A percentile compares a stretch with the other conserved stretches of the same genome.
Conservation (phyloP, 53 echinoderm and acorn worm genomes). For the Patiria pectinifera region DNA sequence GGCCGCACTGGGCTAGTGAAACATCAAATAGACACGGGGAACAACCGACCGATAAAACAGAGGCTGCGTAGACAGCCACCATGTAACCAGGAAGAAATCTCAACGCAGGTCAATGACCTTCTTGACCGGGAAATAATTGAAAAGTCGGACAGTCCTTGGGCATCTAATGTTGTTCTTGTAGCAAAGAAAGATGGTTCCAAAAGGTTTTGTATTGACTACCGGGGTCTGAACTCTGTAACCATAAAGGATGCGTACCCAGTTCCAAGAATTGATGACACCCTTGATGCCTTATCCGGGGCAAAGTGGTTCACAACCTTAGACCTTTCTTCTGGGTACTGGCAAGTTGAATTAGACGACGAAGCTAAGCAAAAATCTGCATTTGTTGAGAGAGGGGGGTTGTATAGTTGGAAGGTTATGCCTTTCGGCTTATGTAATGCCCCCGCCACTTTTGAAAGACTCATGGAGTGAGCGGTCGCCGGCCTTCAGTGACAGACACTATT, state of each 20-base stretch:
- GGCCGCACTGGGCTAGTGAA: too few species aligned
- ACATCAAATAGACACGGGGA: too few species aligned
- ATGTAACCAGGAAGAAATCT: too few species aligned
- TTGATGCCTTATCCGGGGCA: background rate
- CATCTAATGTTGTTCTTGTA: background rate
- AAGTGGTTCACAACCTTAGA: slow-evolving; percentile 11
- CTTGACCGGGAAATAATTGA: too few species aligned
- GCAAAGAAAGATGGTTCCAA: slow-evolving; percentile 7
- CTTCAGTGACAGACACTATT: slow-evolving; percentile 39
- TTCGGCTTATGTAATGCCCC: slow-evolving; percentile 14
- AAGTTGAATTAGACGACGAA: background rate
- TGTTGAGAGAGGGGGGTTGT: background rate
- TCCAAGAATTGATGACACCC: too few species aligned
- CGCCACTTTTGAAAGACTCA: slow-evolving; percentile 26
- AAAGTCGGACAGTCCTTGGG: too few species aligned
- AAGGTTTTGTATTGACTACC: slow-evolving; percentile 6
- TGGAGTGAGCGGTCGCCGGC: slow-evolving; percentile 8
- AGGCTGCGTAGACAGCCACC: too few species aligned
- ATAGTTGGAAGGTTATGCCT: slow-evolving; percentile 1
- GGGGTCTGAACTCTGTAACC: background rate
- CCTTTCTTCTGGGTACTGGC: slow-evolving; percentile 6
- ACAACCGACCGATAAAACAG: too few species aligned
- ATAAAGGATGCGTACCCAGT: too few species aligned
- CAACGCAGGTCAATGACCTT: too few species aligned
- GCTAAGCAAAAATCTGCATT: slow-evolving; percentile 2